phyloP scores from a whole-genome alignment of 2,888 invertebrate genomes.

The Linnaemya tessellans region DNA sequence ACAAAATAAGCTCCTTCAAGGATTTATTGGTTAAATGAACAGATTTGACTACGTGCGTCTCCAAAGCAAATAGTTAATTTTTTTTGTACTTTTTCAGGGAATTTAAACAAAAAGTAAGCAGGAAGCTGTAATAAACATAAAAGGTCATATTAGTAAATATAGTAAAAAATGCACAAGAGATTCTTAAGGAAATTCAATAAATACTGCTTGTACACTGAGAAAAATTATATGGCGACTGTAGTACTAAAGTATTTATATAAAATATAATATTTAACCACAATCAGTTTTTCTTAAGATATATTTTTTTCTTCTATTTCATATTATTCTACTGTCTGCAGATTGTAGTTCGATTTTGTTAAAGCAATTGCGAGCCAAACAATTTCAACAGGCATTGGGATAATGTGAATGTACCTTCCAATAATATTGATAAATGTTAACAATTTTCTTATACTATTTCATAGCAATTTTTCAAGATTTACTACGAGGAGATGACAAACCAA shows the following conservation, averaged over 20 bases:
- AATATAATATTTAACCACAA: no score
- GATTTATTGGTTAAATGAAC: slow-evolving; percentile 83
- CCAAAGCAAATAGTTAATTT: slow-evolving; percentile 31
- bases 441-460: slow-evolving; percentile 73
- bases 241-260: no score
- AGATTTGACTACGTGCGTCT: slow-evolving; percentile 82
- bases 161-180: slow-evolving; percentile 10
- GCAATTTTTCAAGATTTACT: slow-evolving; percentile 81
- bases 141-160: slow-evolving; percentile 53
- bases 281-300: no score
- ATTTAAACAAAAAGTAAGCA: slow-evolving; percentile 42
- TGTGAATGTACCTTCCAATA: slow-evolving; percentile 35
- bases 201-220: slow-evolving; percentile 23
- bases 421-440: slow-evolving; percentile 75
- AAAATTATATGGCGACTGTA: background rate
- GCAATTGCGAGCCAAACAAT: background rate
- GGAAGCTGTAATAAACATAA: slow-evolving; percentile 55
- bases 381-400: background rate
- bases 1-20: slow-evolving; percentile 82
- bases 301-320: background rate
- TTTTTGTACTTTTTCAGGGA: background rate
- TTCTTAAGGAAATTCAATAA: slow-evolving; percentile 53
- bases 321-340: background rate
- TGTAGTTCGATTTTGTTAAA: background rate
- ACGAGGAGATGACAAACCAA: slow-evolving; percentile 67